Base-by-base conservation (phyloP, 2,113 vertebrate genomes). In the Amphiprion ocellaris region DNA sequence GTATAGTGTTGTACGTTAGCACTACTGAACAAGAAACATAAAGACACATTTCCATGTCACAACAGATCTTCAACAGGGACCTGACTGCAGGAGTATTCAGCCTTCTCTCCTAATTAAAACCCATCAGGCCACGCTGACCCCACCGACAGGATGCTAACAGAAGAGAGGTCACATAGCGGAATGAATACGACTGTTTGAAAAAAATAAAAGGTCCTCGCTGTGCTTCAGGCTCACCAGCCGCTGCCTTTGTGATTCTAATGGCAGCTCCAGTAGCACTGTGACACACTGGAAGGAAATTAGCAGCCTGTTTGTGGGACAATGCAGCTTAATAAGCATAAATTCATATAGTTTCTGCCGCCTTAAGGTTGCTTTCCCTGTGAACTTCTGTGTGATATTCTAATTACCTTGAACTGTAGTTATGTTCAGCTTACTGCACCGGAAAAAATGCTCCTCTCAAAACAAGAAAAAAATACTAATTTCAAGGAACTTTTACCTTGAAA, bases 91-190 rank as follows among this genome's bases (percentile, higher is more conserved):
- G 41, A 53, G 44, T 21, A 30, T 55, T 62, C 17, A 28, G 44
- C 49, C 53, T 49, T 80, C 44, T 78, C 63, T 69, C 61, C 60
- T 83, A 79, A 87, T 85, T 69, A 86, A 54, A n/a, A 44, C 56
- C 26, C 66, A 17, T 67, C 63, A 50, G 71, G 33, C 60, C 37
- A 14, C 15, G 52, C 23, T 10, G 10, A 4, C 41, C 66, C 77
- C 55, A 9, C 14, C 23, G 63, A 58, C 70, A 47, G 10, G 24
- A 26, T 1, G 54, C 49, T 23, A 53, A 5, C 15, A 54, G 82
- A 74, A 82, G 77, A 33, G 84, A 82, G 74, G 80, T 86, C 83
- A 89, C 55, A 16, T 10, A 0, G n/a, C 26, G 53, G 77, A 81
- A 81, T 71, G 74, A 78, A 65, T 81, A 65, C 9, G 8, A 54